A percentile compares a stretch with the other conserved stretches of the same genome.
These are phyloP conservation scores for Proisotoma minuta DNA, from an alignment of 2,888 invertebrate species.

Conservation along the genomic window DNA sequence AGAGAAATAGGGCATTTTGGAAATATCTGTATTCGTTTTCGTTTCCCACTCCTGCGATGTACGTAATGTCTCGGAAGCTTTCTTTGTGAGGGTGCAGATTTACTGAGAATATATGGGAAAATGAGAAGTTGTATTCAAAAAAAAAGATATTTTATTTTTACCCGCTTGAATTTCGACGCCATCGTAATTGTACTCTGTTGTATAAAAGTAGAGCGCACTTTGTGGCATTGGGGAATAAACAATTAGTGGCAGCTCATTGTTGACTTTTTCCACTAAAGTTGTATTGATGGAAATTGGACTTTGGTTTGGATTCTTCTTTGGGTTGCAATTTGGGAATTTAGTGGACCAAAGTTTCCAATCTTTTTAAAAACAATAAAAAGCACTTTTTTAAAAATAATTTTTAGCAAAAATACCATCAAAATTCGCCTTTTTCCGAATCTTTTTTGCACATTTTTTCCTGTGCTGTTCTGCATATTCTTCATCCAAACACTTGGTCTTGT, in stretches of 20 bases:
- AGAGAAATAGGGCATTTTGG: constrained; percentile 23
- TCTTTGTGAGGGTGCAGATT: neutral
- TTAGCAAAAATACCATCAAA: neutral
- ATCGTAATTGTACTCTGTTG: neutral
- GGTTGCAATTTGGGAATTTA: constrained; percentile 14
- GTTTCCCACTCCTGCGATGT: constrained; percentile 21
- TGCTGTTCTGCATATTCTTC: neutral
- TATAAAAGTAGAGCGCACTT: constrained; percentile 5
- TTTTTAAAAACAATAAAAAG: constrained; percentile 1
- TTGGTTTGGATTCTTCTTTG: constrained; percentile 12
- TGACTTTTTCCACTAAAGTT: neutral
- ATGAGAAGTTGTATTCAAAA: neutral
- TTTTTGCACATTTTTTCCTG: neutral
- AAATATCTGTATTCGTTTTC: constrained; percentile 10
- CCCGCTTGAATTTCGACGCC: constrained; percentile 19
- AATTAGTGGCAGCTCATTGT: constrained; percentile 7
- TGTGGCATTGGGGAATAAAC: constrained; percentile 17
- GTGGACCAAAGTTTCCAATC: constrained; percentile 18
- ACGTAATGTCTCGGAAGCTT: constrained; percentile 11
- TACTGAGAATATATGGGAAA: constrained; percentile 6
- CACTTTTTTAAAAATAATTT: neutral
- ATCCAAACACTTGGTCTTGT: too few relatives aligned
- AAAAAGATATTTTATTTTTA: constrained; percentile 4
- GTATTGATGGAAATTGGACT: constrained; percentile 26
- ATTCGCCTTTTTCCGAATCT: neutral